Conservation (phyloP, 2,888 invertebrate species). For the Drosophila atripex region DNA sequence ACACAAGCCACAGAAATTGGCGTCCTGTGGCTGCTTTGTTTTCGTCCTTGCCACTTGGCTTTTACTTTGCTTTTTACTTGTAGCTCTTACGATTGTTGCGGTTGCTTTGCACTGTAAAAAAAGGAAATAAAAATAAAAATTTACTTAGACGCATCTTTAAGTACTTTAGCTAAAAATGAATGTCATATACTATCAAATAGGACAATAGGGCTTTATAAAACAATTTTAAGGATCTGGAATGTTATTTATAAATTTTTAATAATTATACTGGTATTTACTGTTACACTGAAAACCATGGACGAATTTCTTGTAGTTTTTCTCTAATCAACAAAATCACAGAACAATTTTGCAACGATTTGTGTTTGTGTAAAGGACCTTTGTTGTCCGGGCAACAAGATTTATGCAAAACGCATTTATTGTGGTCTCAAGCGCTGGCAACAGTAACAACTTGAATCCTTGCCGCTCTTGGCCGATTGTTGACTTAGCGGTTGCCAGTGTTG, state of each 20-base stretch:
- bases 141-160: neutral
- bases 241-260: too few species aligned
- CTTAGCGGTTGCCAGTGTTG: conserved; percentile 42
- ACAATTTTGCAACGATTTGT: neutral
- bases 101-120: conserved; percentile 6
- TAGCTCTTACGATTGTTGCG: conserved; percentile 31
- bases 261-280: too few species aligned
- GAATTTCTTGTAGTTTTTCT: neutral
- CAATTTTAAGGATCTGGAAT: too few species aligned
- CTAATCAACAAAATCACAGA: neutral
- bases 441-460: conserved; percentile 17
- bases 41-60: conserved; percentile 45
- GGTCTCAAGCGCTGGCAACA: conserved; percentile 24
- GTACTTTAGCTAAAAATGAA: too few species aligned
- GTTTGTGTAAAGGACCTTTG: conserved; percentile 11
- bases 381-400: conserved; percentile 51
- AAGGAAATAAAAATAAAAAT: neutral
- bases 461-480: conserved; percentile 30
- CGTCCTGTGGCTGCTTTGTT: conserved; percentile 34
- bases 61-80: conserved; percentile 50
- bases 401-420: conserved; percentile 63
- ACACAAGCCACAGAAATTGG: conserved; percentile 20
- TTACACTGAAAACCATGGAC: neutral
- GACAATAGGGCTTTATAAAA: too few species aligned
- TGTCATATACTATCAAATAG: too few species aligned